Evolutionary conservation across 2,797 vertebrate species (phyloP), one percentile per base, ranked within the genome.

Genomic region (Toxotes lorentzi): DNA sequence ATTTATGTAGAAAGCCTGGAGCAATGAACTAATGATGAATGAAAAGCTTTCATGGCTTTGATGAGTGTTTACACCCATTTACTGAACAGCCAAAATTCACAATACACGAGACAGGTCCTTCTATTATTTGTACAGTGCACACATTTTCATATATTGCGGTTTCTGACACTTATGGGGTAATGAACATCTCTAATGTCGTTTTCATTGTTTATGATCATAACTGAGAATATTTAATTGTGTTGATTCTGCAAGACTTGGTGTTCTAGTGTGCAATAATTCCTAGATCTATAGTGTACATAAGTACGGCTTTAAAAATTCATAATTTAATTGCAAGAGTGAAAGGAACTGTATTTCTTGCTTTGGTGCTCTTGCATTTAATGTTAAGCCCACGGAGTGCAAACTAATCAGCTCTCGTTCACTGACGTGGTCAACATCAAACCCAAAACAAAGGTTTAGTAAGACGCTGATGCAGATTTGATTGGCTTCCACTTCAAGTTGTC

Each of bases 21-120:
- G 65, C 64, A 59, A 61, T 62, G 48, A 76, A 19, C 45, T 57
- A 79, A 47, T 81, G 65, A 84, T 83, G 60, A 84, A 79, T 73
- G 73, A 63, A 66, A 61, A 51, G 45, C 57, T 56, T 38, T 32
- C 27, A 51, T 62, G 35, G 32, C 50, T 74, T 51, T 67, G 38
- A 38, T 70, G 54, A 73, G 41, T 67, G 12, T 69, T 64, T 38
- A 41, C 48, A 54, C 45, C 32, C 16, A 40, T 79, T 70, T 35
- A 56, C 32, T 45, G 19, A n/a, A 57, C 45, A 19, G 51, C 24
- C 17, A 60, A 51, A 56, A 27, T 7, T 17, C 70, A 38, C 51
- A 48, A 5, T 34, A 12, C 17, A 63, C 12, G 13, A 66, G 21
- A n/a, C 4, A 34, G 5, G 13, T 5, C 0, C 47, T 23, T 34